Base-by-base conservation (phyloP, 2,113 vertebrate genomes). In the Trachemys scripta region DNA sequence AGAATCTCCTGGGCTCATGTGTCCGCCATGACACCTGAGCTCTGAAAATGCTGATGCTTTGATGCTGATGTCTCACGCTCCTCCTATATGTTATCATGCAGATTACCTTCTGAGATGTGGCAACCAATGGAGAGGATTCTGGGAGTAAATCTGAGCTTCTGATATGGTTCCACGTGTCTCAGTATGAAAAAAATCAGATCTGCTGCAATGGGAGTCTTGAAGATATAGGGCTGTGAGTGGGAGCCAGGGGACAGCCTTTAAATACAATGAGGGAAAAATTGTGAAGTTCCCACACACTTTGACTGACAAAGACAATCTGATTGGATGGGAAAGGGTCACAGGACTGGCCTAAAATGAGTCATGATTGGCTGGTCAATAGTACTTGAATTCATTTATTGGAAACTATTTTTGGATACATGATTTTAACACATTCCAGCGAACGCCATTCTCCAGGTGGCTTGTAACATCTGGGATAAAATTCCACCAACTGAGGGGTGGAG, bases 251-350 rank as follows among this genome's bases (percentile, higher is more conserved):
- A 38, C 35, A 72, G n/a, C 19, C n/a, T 72, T 38, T 72, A 72
- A 38, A 72, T 51, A 75, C 62, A 76, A 54, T 16, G 84, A 38
- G 27, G 80, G 78, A 84, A 12, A 35, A 62, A 49, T 2, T 29
- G 3, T 22, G 20, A 8, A 78, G 31, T 54, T 88, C 24, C 81
- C 81, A 75, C 14, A 4, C 75, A 2, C 35, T 84, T 9, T 95
- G 45, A 10, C 9, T 78, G 56, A 62, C 2, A 45, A 87, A 4
- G 0, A 0, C 82, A 49, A 82, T 35, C 29, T 72, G 84, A 88
- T 54, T 19, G 13, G 56, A 8, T n/a, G 38, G 17, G 38, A 76
- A 16, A 84, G 24, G 75, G 54, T 19, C 13, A 3, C 14, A 4
- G n/a, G 4, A 4, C 54, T 24, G 35, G 12, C 19, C 19, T 69